phyloP scores from a whole-genome alignment of 2,797 vertebrate genomes.

The Poecilia wingei region DNA sequence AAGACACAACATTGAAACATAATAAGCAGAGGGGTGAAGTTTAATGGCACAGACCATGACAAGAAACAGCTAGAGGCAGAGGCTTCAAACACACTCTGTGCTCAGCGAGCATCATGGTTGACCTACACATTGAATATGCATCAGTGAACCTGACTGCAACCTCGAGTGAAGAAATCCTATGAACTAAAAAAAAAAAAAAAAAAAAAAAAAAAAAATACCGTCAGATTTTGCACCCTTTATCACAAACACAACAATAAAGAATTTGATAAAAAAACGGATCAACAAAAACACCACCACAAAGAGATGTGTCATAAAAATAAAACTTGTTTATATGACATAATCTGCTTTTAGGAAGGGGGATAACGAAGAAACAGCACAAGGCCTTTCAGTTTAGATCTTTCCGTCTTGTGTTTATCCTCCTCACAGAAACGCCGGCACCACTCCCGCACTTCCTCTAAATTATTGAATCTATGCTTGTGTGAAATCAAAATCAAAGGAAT shows the following conservation, averaged over 20 bases:
- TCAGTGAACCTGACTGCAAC: slow-evolving; percentile 55
- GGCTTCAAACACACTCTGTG: slow-evolving; percentile 38
- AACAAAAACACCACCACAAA: neutral
- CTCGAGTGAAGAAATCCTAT: slow-evolving; percentile 36
- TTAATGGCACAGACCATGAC: slow-evolving; percentile 35
- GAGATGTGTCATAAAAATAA: slow-evolving; percentile 1
- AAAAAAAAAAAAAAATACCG: neutral
- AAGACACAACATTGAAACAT: slow-evolving; percentile 12
- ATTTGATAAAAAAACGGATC: neutral
- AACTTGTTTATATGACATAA: neutral
- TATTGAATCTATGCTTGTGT: slow-evolving; percentile 19
- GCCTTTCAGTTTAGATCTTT: slow-evolving; percentile 32
- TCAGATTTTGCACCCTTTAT: slow-evolving; percentile 8
- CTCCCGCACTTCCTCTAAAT: slow-evolving; percentile 32
- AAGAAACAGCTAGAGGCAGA: slow-evolving; percentile 58
- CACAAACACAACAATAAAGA: slow-evolving; percentile 2
- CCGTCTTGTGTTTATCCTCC: slow-evolving; percentile 12
- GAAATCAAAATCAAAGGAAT: slow-evolving; percentile 19
- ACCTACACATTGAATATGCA: slow-evolving; percentile 72
- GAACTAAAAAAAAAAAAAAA: slow-evolving; percentile 34
- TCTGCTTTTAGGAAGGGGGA: neutral
- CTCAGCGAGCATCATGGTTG: slow-evolving; percentile 64
- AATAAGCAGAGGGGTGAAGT: slow-evolving; percentile 7
- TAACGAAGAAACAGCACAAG: slow-evolving; percentile 7
- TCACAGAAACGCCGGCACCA: slow-evolving; percentile 22